Conservation (phyloP, 2,797 vertebrate species). For the Prionace glauca region DNA sequence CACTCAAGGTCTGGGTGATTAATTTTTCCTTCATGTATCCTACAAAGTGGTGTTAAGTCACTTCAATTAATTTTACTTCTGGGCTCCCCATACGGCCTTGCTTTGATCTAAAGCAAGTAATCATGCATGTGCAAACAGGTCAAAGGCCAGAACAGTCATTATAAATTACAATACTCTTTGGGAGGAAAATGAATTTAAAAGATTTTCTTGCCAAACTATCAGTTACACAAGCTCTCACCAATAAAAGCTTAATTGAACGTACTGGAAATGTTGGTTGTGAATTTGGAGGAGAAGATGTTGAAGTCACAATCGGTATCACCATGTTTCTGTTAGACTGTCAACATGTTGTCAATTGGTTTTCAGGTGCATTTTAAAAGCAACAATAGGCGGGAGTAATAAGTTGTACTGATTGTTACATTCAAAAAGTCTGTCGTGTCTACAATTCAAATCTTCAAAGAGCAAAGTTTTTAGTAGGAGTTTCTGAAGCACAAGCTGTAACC, state of each 20-base stretch:
- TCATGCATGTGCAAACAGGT: conserved; percentile 53
- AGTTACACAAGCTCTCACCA: neutral
- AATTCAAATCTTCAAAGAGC: neutral
- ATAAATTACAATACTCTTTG: conserved; percentile 26
- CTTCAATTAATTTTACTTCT: conserved; percentile 49
- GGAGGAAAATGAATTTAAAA: neutral
- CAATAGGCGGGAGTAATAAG: too few relatives aligned
- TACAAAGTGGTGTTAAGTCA: conserved; percentile 41
- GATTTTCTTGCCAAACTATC: conserved; percentile 9
- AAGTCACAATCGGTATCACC: neutral
- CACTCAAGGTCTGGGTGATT: conserved; percentile 42
- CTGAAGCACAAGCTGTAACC: neutral
- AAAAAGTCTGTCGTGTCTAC: neutral
- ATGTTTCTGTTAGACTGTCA: neutral
- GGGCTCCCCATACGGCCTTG: conserved; percentile 42
- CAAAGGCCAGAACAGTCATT: conserved; percentile 36
- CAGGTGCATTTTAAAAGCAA: neutral
- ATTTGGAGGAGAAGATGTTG: neutral
- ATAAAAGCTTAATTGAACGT: neutral
- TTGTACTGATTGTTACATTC: neutral
- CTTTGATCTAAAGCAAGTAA: conserved; percentile 52
- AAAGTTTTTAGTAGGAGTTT: neutral
- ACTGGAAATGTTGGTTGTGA: neutral
- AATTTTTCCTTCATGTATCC: conserved; percentile 49
- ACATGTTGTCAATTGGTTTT: neutral